These are phyloP conservation scores for Aplysina aerophoba DNA, from an alignment of 37 sponge, comb jelly and placozoan genomes.

Conservation along the genomic window DNA sequence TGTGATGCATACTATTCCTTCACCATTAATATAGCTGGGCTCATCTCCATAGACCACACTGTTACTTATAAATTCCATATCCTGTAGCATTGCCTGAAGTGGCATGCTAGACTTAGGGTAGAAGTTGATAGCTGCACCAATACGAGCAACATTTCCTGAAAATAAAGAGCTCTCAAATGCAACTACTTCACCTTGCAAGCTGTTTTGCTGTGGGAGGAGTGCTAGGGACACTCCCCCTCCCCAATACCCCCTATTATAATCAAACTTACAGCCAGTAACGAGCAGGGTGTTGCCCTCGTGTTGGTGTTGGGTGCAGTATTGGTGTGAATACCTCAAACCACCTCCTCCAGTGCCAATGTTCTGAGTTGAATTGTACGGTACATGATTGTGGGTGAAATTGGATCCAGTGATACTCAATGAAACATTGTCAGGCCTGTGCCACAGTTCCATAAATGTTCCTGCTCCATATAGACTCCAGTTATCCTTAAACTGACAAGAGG, in stretches of 20 bases:
- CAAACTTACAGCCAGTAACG: not conserved
- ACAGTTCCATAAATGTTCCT: slow-evolving; percentile 12
- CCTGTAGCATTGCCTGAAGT: not conserved
- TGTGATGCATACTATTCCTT: not conserved
- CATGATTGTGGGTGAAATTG: not conserved
- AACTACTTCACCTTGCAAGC: too few relatives aligned
- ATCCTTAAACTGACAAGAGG: not conserved
- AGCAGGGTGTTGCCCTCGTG: not conserved
- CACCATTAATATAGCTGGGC: not conserved
- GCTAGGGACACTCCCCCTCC: slow-evolving; percentile 8
- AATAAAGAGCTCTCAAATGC: not conserved
- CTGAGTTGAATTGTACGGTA: not conserved
- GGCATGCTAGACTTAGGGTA: not conserved
- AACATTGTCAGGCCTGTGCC: slow-evolving; percentile 14
- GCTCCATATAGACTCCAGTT: slow-evolving; percentile 5
- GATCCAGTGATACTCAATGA: not conserved
- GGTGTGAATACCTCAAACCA: slow-evolving; percentile 3
- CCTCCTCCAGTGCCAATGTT: slow-evolving; percentile 20
- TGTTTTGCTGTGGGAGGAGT: not conserved
- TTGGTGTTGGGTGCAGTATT: not conserved
- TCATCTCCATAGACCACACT: not conserved
- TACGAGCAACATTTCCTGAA: slow-evolving; percentile 5
- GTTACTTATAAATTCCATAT: not conserved
- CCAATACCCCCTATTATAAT: not conserved
- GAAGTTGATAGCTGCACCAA: slow-evolving; percentile 17